phyloP scores from a whole-genome alignment of 2,797 vertebrate genomes.

The Crocidura indochinensis region DNA sequence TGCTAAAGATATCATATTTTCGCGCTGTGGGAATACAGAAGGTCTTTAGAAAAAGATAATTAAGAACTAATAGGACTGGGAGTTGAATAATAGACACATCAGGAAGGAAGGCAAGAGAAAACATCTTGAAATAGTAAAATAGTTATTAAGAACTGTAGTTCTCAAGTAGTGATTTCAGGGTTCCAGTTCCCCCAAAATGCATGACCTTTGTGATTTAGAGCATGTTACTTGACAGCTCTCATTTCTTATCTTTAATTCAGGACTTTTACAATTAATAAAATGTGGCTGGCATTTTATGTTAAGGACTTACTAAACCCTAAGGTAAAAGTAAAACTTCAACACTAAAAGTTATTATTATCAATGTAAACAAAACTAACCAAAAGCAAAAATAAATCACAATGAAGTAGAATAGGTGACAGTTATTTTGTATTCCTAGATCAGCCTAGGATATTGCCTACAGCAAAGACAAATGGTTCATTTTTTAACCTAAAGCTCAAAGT shows the following conservation, averaged over 20 bases:
- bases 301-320: background rate
- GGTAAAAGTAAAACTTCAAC: background rate
- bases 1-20: background rate
- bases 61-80: background rate
- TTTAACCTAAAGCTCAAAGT: too few relatives aligned
- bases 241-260: slow-evolving; percentile 8
- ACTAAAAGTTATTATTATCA: background rate
- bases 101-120: background rate
- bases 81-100: background rate
- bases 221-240: background rate
- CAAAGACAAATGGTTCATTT: too few relatives aligned
- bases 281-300: background rate
- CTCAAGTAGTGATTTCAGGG: background rate
- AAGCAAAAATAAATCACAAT: background rate
- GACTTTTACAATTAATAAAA: background rate
- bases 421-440: too few relatives aligned
- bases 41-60: slow-evolving; percentile 23
- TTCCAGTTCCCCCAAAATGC: background rate
- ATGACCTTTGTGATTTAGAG: background rate
- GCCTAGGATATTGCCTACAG: too few relatives aligned
- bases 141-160: background rate
- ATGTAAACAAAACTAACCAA: background rate
- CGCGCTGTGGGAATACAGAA: background rate
- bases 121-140: background rate
- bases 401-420: background rate